Base-by-base conservation (phyloP, 2,888 invertebrate genomes). In the Amphimallon solstitiale region DNA sequence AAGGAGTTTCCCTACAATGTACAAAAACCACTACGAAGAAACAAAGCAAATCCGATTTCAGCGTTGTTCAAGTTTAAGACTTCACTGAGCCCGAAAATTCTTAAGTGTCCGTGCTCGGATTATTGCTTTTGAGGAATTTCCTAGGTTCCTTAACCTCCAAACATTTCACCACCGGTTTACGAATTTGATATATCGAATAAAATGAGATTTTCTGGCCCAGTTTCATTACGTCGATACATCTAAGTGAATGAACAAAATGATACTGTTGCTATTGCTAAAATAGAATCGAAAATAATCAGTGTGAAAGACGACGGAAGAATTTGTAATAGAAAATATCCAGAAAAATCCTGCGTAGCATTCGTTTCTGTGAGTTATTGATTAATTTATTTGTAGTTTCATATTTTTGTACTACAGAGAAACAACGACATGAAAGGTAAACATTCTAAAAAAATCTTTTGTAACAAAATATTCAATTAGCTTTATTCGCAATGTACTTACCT, bases 41-140 rank as follows among this genome's bases (percentile, higher is more conserved):
- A 49, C 37, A 49, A 62, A 62, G 35, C 62, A 51, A 62, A 62
- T 62, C 62, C 49, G 62, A 62, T 62, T 62, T 62, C 62, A 46
- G 29, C 62, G 51, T 62, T 51, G 62, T 51, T 49, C 62, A 17
- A 49, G 62, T 62, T 51, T 51, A 62, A 62, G 62, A 49, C 62
- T 62, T 62, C 62, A 38, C 21, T 23, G 62, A 62, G 46, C 62
- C 62, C 38, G 62, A 51, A 62, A 62, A 62, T 62, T 62, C 62
- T 62, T 62, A 10, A 40, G 62, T 43, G 62, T 62, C 51, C 62
- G 62, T 49, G 38, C 49, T 51, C 49, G 62, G 62, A 62, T 62
- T 62, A 62, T 62, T 62, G 62, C 62, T 51, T 49, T 43, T 38
- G 40, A 40, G 62, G 62, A 62, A 62, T 62, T 62, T 62, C 15